Percentiles rank a stretch among this genome's conserved stretches.
Evolutionary conservation across 1,140 invertebrate species (phyloP).

Genomic region (Cyclargus thomasi): DNA sequence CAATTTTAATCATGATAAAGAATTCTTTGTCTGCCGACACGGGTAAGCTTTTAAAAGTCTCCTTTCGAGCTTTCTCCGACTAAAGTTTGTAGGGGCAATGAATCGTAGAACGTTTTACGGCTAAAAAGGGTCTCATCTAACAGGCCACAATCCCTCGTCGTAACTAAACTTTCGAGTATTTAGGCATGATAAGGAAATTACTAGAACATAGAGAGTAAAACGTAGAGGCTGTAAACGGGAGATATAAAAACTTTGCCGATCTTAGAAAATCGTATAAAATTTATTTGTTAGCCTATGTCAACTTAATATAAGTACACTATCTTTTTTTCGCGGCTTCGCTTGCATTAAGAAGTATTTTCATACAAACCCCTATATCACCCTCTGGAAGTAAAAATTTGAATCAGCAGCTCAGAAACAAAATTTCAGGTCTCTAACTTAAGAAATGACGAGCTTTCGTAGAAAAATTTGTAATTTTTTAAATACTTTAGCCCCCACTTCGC

Average conservation of each 20-base stretch:
- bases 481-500: too few relatives aligned
- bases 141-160: conserved; percentile 1
- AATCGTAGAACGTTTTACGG: conserved; percentile 10
- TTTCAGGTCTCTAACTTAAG: too few relatives aligned
- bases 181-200: not conserved
- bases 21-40: conserved; percentile 3
- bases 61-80: not conserved
- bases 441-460: too few relatives aligned
- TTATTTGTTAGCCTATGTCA: not conserved
- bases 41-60: conserved; percentile 15
- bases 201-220: not conserved
- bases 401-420: too few relatives aligned
- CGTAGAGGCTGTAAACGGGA: not conserved
- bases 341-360: too few relatives aligned
- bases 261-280: not conserved
- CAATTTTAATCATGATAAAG: not conserved
- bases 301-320: too few relatives aligned
- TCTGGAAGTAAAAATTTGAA: too few relatives aligned
- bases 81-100: conserved; percentile 9
- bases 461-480: too few relatives aligned
- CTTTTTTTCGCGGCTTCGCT: too few relatives aligned
- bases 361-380: too few relatives aligned
- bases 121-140: conserved; percentile 10
- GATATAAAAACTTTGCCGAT: not conserved
- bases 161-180: not conserved